Evolutionary conservation across 92 coral and sea anemone species (phyloP).

Genomic region (Nematostella vectensis): DNA sequence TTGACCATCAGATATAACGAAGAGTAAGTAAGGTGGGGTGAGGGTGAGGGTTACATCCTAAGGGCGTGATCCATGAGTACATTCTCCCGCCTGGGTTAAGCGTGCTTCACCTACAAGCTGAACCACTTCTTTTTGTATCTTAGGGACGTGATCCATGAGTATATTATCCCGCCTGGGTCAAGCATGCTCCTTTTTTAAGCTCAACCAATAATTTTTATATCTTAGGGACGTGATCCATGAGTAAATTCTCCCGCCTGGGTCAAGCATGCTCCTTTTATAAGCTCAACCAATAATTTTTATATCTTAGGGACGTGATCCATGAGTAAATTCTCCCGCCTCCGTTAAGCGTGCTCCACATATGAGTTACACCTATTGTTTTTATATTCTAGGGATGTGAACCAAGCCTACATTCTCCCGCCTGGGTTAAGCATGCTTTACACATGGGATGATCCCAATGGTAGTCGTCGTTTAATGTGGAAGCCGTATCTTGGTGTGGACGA

Average conservation of each 20-base stretch:
- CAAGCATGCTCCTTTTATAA: conserved; percentile 71
- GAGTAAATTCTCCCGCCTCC: no score
- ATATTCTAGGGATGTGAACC: conserved; percentile 24
- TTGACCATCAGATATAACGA: conserved; percentile 61
- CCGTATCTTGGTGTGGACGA: conserved; percentile 52
- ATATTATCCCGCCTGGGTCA: no score
- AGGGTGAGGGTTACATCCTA: no score
- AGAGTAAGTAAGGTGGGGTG: no score
- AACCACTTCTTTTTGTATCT: no score
- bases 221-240: conserved; percentile 32
- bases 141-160: no score
- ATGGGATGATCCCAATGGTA: conserved; percentile 85
- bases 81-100: conserved; percentile 60
- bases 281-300: no score
- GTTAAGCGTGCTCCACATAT: no score
- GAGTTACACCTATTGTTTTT: no score
- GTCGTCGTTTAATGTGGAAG: conserved; percentile 72
- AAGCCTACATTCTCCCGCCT: conserved; percentile 61
- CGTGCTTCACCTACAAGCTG: conserved; percentile 83
- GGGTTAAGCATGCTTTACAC: conserved; percentile 61
- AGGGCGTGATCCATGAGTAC: conserved; percentile 34
- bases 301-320: no score
- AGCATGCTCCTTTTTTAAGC: no score
- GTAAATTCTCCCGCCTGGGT: conserved; percentile 57
- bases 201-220: no score